Conservation (phyloP, 2,797 vertebrate genomes). For the Oryzias dopingdopingensis region DNA sequence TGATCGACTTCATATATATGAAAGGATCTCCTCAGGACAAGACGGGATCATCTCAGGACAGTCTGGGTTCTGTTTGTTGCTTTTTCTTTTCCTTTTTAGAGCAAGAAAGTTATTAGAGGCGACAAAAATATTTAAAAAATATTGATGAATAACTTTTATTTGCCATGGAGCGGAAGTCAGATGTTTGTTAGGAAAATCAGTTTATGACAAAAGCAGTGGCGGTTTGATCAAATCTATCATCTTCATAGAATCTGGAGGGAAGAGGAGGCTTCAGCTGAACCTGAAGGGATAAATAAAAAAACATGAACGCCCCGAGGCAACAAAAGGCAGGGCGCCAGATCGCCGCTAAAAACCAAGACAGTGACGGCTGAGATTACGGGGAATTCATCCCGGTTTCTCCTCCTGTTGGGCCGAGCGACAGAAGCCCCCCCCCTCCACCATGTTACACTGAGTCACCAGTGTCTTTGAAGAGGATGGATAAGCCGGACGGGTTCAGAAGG, state of each 20-base stretch:
- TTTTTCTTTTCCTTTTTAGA: slow-evolving; percentile 7
- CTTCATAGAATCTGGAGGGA: slow-evolving; percentile 14
- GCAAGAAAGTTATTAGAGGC: slow-evolving; percentile 58
- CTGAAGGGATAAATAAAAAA: slow-evolving; percentile 1
- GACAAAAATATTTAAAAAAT: slow-evolving; percentile 52
- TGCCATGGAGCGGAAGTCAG: slow-evolving; percentile 27
- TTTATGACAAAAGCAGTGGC: slow-evolving; percentile 4
- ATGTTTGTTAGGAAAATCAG: slow-evolving; percentile 4
- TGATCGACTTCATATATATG: slow-evolving; percentile 64
- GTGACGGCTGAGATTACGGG: slow-evolving; percentile 57
- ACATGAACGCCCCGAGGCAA: slow-evolving; percentile 23
- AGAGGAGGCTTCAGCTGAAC: slow-evolving; percentile 8
- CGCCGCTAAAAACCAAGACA: slow-evolving; percentile 43
- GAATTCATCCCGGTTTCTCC: slow-evolving; percentile 54
- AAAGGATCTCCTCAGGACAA: slow-evolving; percentile 54
- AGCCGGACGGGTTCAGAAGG: slow-evolving; percentile 50
- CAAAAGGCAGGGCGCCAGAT: slow-evolving; percentile 42
- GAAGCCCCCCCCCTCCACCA: slow-evolving; percentile 22
- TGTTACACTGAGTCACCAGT: slow-evolving; percentile 35
- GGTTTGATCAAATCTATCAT: too few relatives aligned
- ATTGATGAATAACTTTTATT: slow-evolving; percentile 49
- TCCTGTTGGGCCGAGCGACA: slow-evolving; percentile 16
- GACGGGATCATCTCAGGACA: slow-evolving; percentile 57
- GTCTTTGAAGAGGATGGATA: slow-evolving; percentile 65
- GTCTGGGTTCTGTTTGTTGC: slow-evolving; percentile 46